These are phyloP conservation scores for Ennomos fuscantarius DNA, from an alignment of 2,888 invertebrate species.

Conservation along the genomic window DNA sequence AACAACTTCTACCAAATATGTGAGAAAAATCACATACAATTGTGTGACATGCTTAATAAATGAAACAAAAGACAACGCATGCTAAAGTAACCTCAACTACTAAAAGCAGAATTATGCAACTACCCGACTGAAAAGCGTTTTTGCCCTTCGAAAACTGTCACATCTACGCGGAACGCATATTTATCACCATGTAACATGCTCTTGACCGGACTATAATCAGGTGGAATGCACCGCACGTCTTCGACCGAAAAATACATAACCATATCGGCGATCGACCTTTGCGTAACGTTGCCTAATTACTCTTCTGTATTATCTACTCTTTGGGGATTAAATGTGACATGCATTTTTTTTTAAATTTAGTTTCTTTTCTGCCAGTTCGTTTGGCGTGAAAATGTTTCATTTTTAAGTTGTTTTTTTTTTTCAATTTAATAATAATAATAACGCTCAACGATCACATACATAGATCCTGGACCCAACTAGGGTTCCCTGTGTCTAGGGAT, in stretches of 20 bases:
- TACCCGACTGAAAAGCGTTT: conserved; percentile 1
- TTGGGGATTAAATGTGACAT: conserved; percentile 12
- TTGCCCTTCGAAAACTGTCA: conserved; percentile 23
- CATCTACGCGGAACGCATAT: conserved; percentile 24
- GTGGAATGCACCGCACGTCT: conserved; percentile 29
- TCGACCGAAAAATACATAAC: conserved; percentile 32
- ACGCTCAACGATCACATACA: no score
- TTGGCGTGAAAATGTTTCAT: neutral
- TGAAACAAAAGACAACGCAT: neutral
- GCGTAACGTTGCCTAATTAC: conserved; percentile 24
- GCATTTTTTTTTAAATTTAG: conserved; percentile 2
- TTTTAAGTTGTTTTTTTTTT: neutral
- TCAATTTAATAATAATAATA: no score
- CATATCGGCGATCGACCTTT: conserved; percentile 28
- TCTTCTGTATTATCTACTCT: conserved; percentile 24
- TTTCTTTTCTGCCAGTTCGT: neutral
- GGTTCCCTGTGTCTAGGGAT: no score
- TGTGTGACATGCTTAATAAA: neutral
- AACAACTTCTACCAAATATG: no score
- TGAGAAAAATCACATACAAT: no score
- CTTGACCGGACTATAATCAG: conserved; percentile 29
- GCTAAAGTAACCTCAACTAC: neutral
- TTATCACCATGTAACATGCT: conserved; percentile 18
- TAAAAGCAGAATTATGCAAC: neutral
- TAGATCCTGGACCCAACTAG: no score